A percentile compares a stretch with the other conserved stretches of the same genome.
These are phyloP conservation scores for Parnassius orleans DNA, from an alignment of 2,888 invertebrate species.

Conservation along the genomic window DNA sequence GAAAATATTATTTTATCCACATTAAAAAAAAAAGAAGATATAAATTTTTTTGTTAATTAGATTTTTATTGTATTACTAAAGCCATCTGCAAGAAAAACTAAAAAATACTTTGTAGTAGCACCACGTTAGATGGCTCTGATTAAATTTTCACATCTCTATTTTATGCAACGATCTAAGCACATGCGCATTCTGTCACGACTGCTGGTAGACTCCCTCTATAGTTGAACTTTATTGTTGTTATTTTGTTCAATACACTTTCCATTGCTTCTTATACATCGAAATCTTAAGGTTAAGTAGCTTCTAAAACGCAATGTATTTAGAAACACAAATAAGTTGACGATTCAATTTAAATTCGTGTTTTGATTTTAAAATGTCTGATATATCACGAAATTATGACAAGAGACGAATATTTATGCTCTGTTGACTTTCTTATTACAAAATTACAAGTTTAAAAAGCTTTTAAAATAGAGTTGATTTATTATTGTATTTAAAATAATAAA, in stretches of 20 bases:
- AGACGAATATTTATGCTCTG: constrained; percentile 10
- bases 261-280: constrained; percentile 25
- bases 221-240: constrained; percentile 31
- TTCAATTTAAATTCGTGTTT: background rate
- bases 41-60: too few species aligned
- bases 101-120: too few species aligned
- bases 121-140: too few species aligned
- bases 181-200: constrained; percentile 67
- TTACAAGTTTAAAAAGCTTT: background rate
- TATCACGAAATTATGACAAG: constrained; percentile 14
- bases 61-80: too few species aligned
- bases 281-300: background rate
- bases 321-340: background rate
- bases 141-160: constrained; percentile 26
- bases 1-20: too few species aligned
- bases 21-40: too few species aligned
- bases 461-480: too few species aligned
- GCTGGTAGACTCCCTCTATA: constrained; percentile 38
- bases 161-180: constrained; percentile 40
- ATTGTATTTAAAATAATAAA: too few species aligned
- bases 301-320: constrained; percentile 9
- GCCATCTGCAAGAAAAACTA: too few species aligned
- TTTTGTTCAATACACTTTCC: constrained; percentile 27
- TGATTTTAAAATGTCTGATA: constrained; percentile 10
- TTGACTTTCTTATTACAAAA: constrained; percentile 12